Evolutionary conservation across 2,888 invertebrate species (phyloP).

Genomic region (Trichopria drosophilae): DNA sequence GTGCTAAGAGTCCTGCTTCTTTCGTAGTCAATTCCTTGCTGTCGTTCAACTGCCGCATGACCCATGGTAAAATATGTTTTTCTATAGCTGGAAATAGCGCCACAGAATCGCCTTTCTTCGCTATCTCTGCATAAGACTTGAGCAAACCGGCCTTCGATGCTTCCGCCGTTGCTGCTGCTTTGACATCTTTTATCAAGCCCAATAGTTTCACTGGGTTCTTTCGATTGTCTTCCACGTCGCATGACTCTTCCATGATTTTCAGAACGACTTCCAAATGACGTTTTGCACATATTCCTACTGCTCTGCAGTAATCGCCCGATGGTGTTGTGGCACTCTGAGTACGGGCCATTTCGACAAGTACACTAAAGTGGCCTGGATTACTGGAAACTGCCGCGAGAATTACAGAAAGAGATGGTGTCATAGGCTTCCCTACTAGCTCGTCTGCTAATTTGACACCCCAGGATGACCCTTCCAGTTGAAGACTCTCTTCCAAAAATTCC

Average conservation of each 20-base stretch:
- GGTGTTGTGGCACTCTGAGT: slow-evolving; percentile 37
- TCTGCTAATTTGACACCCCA: slow-evolving; percentile 49
- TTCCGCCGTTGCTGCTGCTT: slow-evolving; percentile 49
- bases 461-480: slow-evolving; percentile 44
- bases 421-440: slow-evolving; percentile 41
- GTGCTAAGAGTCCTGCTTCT: slow-evolving; percentile 48
- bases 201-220: slow-evolving; percentile 48
- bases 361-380: slow-evolving; percentile 41
- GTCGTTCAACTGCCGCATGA: slow-evolving; percentile 46
- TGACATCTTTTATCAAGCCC: slow-evolving; percentile 49
- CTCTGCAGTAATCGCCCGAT: slow-evolving; percentile 45
- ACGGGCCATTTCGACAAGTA: slow-evolving; percentile 43
- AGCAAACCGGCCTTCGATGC: slow-evolving; percentile 49
- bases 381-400: slow-evolving; percentile 46
- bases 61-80: slow-evolving; percentile 48
- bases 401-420: slow-evolving; percentile 38
- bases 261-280: slow-evolving; percentile 44
- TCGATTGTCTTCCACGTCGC: slow-evolving; percentile 43
- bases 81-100: slow-evolving; percentile 42
- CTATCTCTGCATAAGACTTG: slow-evolving; percentile 49
- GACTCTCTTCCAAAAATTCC: slow-evolving; percentile 49
- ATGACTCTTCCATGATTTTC: slow-evolving; percentile 45
- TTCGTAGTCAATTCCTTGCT: slow-evolving; percentile 46
- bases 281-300: slow-evolving; percentile 48
- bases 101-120: slow-evolving; percentile 38